Evolutionary conservation across 2,888 invertebrate species (phyloP).

Genomic region (Epinotia ramella): DNA sequence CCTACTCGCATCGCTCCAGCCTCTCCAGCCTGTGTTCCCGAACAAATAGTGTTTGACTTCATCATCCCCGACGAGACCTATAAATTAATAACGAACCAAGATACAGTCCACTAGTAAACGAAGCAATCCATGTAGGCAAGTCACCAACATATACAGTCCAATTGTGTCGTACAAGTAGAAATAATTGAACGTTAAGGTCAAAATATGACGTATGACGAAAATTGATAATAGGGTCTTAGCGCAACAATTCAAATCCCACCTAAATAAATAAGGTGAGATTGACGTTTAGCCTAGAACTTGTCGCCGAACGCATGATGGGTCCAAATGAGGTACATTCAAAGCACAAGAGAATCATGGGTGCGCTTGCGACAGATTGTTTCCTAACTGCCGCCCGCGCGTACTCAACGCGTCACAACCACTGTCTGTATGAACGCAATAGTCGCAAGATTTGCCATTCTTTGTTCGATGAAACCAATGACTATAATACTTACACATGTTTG

Average conservation of each 20-base stretch:
- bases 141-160: too few species aligned
- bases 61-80: too few species aligned
- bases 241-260: conserved; percentile 40
- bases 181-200: conserved; percentile 44
- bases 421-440: conserved; percentile 10
- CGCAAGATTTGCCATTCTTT: neutral
- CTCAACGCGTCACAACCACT: conserved; percentile 21
- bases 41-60: too few species aligned
- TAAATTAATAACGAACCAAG: too few species aligned
- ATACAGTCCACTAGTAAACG: too few species aligned
- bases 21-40: too few species aligned
- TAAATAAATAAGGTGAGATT: conserved; percentile 53
- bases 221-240: conserved; percentile 31
- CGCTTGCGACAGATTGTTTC: conserved; percentile 56
- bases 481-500: neutral
- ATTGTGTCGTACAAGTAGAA: conserved; percentile 33
- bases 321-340: conserved; percentile 70
- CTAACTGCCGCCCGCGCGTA: conserved; percentile 39
- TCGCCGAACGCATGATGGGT: conserved; percentile 55
- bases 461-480: conserved; percentile 4
- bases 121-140: too few species aligned
- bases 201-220: conserved; percentile 44
- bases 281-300: conserved; percentile 70
- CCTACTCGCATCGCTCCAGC: too few species aligned
- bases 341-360: conserved; percentile 50